These are phyloP conservation scores for Orthosia incerta DNA, from an alignment of 2,888 invertebrate species.

Conservation along the genomic window DNA sequence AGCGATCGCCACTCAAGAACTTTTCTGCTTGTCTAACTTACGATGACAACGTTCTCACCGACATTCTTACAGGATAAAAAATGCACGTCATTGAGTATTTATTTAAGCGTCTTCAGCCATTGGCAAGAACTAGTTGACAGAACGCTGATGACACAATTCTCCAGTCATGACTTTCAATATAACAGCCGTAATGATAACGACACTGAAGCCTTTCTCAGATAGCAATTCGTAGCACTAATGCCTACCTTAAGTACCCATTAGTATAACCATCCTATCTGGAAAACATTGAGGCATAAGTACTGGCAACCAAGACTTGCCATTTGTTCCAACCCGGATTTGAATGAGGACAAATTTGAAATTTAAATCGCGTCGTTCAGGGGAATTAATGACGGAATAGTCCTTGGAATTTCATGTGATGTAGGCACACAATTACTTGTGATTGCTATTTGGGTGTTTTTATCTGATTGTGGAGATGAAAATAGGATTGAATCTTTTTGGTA, in stretches of 20 bases:
- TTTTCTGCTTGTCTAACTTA: too few relatives aligned
- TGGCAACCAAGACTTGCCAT: conserved; percentile 62
- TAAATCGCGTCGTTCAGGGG: conserved; percentile 69
- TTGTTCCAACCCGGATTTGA: conserved; percentile 73
- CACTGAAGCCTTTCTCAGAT: conserved; percentile 9
- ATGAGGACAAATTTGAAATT: conserved; percentile 78
- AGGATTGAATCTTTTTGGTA: background rate
- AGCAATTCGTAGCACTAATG: conserved; percentile 40
- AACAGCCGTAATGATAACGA: conserved; percentile 1
- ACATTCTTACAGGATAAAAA: too few relatives aligned
- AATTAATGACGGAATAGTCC: conserved; percentile 60
- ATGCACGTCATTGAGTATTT: too few relatives aligned
- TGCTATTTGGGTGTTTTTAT: conserved; percentile 53
- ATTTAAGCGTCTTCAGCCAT: too few relatives aligned
- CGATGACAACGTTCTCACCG: too few relatives aligned
- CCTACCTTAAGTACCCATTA: conserved; percentile 50
- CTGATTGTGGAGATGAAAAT: conserved; percentile 27
- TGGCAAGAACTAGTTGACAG: background rate
- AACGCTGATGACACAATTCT: background rate
- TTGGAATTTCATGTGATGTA: conserved; percentile 55
- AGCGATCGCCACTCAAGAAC: too few relatives aligned
- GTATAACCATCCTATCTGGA: conserved; percentile 46
- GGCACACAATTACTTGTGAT: conserved; percentile 58
- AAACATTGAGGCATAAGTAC: conserved; percentile 52
- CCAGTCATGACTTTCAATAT: conserved; percentile 9